These are phyloP conservation scores for Holothuria scabra DNA, from an alignment of 53 echinoderm and acorn worm genomes.

Conservation along the genomic window DNA sequence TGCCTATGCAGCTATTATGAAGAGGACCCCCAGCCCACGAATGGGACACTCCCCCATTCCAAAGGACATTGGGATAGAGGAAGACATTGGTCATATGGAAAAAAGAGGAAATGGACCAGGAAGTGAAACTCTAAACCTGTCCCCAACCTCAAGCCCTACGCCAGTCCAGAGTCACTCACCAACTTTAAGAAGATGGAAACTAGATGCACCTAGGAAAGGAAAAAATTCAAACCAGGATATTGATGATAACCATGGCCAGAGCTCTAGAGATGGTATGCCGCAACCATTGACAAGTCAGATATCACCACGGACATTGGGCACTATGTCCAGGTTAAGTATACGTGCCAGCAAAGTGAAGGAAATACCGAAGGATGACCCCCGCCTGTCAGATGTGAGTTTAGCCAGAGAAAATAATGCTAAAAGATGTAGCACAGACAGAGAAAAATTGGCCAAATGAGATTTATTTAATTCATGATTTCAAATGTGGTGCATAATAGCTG, in stretches of 20 bases:
- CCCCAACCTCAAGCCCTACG: neutral
- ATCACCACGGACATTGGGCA: slow-evolving; percentile 43
- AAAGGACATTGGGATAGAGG: neutral
- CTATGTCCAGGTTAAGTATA: slow-evolving; percentile 84
- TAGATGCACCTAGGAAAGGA: slow-evolving; percentile 47
- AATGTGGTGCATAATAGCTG: too few relatives aligned
- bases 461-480: too few relatives aligned
- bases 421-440: too few relatives aligned
- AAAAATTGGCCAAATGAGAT: too few relatives aligned
- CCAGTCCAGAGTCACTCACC: slow-evolving; percentile 62
- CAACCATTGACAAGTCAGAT: slow-evolving; percentile 31
- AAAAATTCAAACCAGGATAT: neutral
- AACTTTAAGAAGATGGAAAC: slow-evolving; percentile 58
- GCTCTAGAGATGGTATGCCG: neutral
- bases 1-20: slow-evolving; percentile 44
- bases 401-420: too few relatives aligned
- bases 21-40: slow-evolving; percentile 67
- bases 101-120: neutral
- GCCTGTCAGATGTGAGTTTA: slow-evolving; percentile 88
- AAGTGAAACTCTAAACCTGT: neutral
- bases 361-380: slow-evolving; percentile 86
- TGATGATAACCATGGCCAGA: neutral
- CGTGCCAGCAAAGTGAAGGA: slow-evolving; percentile 87
- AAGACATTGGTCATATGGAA: neutral
- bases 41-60: slow-evolving; percentile 28